Evolutionary conservation across 1,140 invertebrate species (phyloP), one percentile per base, ranked within the genome.

Genomic region (Leptopilina boulardi): DNA sequence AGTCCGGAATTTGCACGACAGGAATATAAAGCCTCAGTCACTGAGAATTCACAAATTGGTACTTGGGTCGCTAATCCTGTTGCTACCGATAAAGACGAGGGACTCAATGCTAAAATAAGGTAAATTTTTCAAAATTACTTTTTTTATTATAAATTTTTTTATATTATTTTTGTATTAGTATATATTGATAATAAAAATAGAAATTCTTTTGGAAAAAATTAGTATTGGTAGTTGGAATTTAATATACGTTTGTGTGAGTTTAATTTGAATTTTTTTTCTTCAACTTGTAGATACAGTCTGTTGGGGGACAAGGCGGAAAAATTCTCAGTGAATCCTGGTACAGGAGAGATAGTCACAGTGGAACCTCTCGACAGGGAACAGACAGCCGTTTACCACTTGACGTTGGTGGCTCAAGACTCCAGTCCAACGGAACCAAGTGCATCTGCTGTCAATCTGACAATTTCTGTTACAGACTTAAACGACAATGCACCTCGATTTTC

Each of bases 401-500:
- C 95, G 1, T 89, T 98, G 5, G 94, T 97, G 86, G 97, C 97
- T 0, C 95, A 95, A 86, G 97, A 98, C 88, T 97, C 95, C 70
- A 97, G 96, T 47, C 93, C 95, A 6, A 97, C 96, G 0, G 95
- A 96, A 79, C 95, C 95, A 0, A 89, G 94, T 80, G 95, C 95
- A 1, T 93, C 94, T 6, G 94, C 95, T 2, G 95, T 96, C 0
- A 96, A 96, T 89, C 90, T 98, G 6, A 97, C 95, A 0, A 95
- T 98, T 42, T 90, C 88, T 15, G 93, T 98, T 2, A 90, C 91
- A 47, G 97, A 98, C 89, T 93, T 95, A 80, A 98, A 98, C 88
- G 97, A 98, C 87, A 98, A 98, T 87, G 92, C 94, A 13, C 97
- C 97, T 0, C 92, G 91, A 59, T 98, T 98, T 88, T 92, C 94